These are phyloP conservation scores for Anarhynchus alexandrinus DNA, from an alignment of 2,113 vertebrate genomes.

Conservation along the genomic window DNA sequence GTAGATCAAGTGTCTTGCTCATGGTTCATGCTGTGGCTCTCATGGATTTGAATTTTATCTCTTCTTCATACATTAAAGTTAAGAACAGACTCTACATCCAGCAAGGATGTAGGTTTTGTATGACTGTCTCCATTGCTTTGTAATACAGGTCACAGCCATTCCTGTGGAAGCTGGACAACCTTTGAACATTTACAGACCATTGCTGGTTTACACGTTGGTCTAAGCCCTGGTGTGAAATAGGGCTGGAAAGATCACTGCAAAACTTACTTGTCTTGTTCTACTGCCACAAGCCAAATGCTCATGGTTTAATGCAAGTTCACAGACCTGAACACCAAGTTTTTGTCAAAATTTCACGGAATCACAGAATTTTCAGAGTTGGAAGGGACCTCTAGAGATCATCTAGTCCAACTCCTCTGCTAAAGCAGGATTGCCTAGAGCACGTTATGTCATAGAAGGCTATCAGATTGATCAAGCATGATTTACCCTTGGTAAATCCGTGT, in stretches of 20 bases:
- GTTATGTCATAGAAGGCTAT: no score
- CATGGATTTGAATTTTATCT: neutral
- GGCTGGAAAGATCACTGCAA: neutral
- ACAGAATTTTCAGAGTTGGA: no score
- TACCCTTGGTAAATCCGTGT: no score
- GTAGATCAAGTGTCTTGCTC: neutral
- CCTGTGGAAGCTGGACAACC: neutral
- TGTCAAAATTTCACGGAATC: neutral
- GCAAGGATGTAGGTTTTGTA: neutral
- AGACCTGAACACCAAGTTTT: neutral
- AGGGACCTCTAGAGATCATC: no score
- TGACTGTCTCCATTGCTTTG: neutral
- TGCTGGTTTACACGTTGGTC: fast-evolving
- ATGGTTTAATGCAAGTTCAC: neutral
- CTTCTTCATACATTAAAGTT: neutral
- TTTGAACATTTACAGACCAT: neutral
- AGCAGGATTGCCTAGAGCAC: no score
- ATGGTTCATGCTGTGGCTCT: neutral
- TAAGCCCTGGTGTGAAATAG: neutral
- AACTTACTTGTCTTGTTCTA: neutral
- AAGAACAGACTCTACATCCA: neutral
- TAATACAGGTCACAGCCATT: neutral
- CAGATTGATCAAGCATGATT: no score
- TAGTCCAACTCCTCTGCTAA: no score
- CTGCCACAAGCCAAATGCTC: neutral